Evolutionary conservation across 2,888 invertebrate genomes (phyloP), one percentile per base, ranked within the genome.

Genomic region (Eupithecia dodoneata): DNA sequence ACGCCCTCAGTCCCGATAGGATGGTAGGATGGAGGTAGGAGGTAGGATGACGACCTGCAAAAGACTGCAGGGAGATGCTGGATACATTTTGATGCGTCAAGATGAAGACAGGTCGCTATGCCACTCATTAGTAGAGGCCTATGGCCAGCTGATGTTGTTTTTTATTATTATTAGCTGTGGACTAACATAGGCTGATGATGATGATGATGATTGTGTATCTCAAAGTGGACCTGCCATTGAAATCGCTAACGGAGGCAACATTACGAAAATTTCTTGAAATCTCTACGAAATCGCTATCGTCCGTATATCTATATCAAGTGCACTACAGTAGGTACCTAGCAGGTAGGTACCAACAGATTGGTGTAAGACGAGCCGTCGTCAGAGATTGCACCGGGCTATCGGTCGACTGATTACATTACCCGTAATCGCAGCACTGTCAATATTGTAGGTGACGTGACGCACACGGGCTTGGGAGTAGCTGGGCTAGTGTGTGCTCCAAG

Each of bases 331-430:
- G 18, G 30, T 66, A 66, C 65, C 15, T 3, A 5, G n/a, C 7
- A 4, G 44, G 4, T n/a, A 55, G 55, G 55, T 55, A 41, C 12
- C 10, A 4, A 41, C 41, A 65, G 42, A 15, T 30, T 4, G 63
- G 12, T 12, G 30, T 63, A 15, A 42, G 69, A 42, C 42, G 66
- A 42, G 15, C 42, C 42, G 41, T 69, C 71, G 18, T 67, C 47
- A 49, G 71, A 55, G 74, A 72, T 74, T 74, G 74, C 72, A 74
- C 76, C 67, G 12, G 65, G 73, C 66, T 77, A 77, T 77, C 77
- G 77, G 77, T 77, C 74, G 67, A 42, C 65, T 63, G 76, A 74
- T 69, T 71, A 55, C 71, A 74, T 69, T 71, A 55, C 71, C 45
- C 59, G 63, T 73, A 73, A 76, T 76, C 76, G 72, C 76, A 45